Base-by-base conservation (phyloP, 2,888 invertebrate species). In the Zaprionus lineosus region DNA sequence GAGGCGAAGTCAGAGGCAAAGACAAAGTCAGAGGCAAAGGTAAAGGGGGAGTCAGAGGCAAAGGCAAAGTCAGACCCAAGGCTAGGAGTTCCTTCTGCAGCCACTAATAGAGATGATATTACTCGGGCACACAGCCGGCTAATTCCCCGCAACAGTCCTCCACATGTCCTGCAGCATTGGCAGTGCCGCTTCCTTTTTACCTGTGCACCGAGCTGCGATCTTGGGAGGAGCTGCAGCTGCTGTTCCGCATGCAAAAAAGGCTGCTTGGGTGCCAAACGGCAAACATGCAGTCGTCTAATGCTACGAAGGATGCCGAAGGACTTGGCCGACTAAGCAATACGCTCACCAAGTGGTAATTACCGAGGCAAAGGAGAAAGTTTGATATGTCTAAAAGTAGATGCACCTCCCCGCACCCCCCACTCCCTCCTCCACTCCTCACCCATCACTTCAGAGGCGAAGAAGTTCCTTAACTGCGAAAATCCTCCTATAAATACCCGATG, bases 21-120 rank as follows among this genome's bases (percentile, higher is more conserved):
- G n/a, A n/a, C n/a, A n/a, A n/a, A n/a, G n/a, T n/a, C n/a, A n/a
- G n/a, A n/a, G n/a, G n/a, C n/a, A n/a, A n/a, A n/a, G n/a, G n/a
- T n/a, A n/a, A n/a, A n/a, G n/a, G n/a, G n/a, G n/a, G n/a, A n/a
- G n/a, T n/a, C n/a, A n/a, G n/a, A n/a, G n/a, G n/a, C n/a, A n/a
- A n/a, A n/a, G n/a, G n/a, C n/a, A n/a, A n/a, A n/a, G n/a, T n/a
- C n/a, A n/a, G n/a, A n/a, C n/a, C n/a, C n/a, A n/a, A n/a, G n/a
- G n/a, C n/a, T n/a, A n/a, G n/a, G n/a, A n/a, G 11, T 29, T 60
- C 48, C 46, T 57, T 55, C 39, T 51, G 41, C 5, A 7, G 39
- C 48, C 43, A 53, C 76, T 83, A 84, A 83, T 83, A 74, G 74
- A 83, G 82, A n/a, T n/a, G n/a, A 78, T 64, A 84, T 82, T 71